A percentile compares a stretch with the other conserved stretches of the same genome.
These are phyloP conservation scores for Apus apus DNA, from an alignment of 2,113 vertebrate species.

Conservation along the genomic window DNA sequence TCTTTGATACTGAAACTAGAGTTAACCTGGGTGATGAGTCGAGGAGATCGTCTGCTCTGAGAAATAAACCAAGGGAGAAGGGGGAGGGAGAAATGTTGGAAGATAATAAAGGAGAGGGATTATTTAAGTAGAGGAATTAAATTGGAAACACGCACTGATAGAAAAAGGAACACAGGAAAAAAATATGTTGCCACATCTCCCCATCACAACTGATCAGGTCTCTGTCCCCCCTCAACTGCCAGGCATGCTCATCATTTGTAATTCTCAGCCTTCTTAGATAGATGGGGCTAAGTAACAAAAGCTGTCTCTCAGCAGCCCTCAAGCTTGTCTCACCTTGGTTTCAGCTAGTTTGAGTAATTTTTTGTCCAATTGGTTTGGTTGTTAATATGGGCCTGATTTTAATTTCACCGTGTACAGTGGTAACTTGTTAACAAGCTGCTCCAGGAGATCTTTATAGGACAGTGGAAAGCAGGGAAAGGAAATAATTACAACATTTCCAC, in stretches of 20 bases:
- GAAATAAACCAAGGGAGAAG: neutral
- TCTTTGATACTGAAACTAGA: constrained; percentile 43
- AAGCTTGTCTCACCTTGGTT: neutral
- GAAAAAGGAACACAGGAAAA: neutral
- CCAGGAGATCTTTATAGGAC: constrained; percentile 41
- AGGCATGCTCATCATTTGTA: constrained; percentile 1
- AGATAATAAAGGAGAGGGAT: neutral
- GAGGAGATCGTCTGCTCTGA: neutral
- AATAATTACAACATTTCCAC: constrained; percentile 64
- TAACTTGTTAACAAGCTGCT: constrained; percentile 55
- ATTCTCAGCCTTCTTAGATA: constrained; percentile 42
- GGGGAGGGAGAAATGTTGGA: neutral
- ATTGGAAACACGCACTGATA: neutral
- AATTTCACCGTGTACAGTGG: neutral
- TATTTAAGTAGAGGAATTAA: neutral
- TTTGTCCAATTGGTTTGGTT: neutral
- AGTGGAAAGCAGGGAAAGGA: constrained; percentile 46
- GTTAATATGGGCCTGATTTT: neutral
- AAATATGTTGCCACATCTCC: neutral
- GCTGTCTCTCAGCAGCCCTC: neutral
- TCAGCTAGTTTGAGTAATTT: neutral
- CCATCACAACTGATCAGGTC: neutral
- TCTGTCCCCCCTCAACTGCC: neutral
- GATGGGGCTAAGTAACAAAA: constrained; percentile 40
- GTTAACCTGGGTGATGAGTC: neutral